phyloP scores from a whole-genome alignment of 2,797 vertebrate species.

The Poliocrania exsul region DNA sequence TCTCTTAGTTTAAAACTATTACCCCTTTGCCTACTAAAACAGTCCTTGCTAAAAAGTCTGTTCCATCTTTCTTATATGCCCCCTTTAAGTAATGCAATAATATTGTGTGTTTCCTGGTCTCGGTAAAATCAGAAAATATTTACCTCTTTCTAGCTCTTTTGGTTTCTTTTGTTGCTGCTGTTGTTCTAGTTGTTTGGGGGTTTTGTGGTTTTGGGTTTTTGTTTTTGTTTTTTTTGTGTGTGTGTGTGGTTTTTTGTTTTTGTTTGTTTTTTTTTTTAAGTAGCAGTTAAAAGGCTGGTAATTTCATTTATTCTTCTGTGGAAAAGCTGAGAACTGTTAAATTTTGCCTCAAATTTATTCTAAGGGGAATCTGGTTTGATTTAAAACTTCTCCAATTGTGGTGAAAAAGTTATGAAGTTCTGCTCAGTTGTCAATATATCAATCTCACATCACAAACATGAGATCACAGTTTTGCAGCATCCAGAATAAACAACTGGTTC shows the following conservation, averaged over 20 bases:
- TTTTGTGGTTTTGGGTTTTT: too few species aligned
- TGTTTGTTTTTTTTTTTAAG: background rate
- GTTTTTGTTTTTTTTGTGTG: too few species aligned
- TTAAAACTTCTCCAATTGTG: background rate
- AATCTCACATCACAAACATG: slow-evolving; percentile 37
- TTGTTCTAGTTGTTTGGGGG: background rate
- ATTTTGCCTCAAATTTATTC: background rate
- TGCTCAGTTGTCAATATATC: slow-evolving; percentile 12
- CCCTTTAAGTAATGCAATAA: background rate
- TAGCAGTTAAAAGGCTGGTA: background rate
- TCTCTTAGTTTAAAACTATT: background rate
- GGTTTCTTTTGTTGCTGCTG: background rate
- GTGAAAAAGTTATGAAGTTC: background rate
- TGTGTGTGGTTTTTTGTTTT: too few species aligned
- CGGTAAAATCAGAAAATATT: background rate
- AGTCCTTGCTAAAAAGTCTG: background rate
- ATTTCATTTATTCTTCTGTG: background rate
- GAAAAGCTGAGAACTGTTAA: background rate
- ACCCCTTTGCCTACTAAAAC: background rate
- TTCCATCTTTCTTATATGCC: background rate
- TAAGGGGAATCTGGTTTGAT: background rate
- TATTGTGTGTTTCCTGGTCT: background rate
- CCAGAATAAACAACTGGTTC: slow-evolving; percentile 35
- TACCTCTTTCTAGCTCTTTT: background rate
- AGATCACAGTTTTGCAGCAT: slow-evolving; percentile 16